A percentile compares a stretch with the other conserved stretches of the same genome.
Conservation (phyloP, 2,113 vertebrate genomes). For the Megaceryle torquata region DNA sequence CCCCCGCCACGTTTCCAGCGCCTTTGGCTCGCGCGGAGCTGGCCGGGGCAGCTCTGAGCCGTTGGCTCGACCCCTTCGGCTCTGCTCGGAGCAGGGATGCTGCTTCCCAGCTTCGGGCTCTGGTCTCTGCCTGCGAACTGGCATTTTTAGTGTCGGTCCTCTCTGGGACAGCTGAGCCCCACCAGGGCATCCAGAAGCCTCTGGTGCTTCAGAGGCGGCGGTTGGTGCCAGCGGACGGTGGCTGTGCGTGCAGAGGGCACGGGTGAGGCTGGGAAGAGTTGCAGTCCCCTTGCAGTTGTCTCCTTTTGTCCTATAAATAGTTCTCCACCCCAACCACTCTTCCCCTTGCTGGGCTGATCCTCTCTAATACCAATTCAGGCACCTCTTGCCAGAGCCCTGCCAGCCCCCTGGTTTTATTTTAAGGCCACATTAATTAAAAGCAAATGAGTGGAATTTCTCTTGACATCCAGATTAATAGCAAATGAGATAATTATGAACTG, state of each 20-base stretch:
- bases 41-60: not conserved
- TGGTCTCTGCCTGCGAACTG: not conserved
- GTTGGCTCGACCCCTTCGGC: not conserved
- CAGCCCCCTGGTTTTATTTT: constrained; percentile 7
- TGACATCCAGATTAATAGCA: constrained; percentile 49
- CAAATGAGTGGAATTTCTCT: not conserved
- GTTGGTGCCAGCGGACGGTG: not conserved
- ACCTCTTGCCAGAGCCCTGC: not conserved
- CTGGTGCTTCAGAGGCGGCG: not conserved
- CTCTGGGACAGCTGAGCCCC: not conserved
- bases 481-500: not conserved
- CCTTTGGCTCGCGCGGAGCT: rapidly evolving
- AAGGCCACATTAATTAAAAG: constrained; percentile 59
- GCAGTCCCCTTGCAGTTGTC: not conserved
- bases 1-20: rapidly evolving
- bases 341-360: not conserved
- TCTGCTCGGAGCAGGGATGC: rapidly evolving
- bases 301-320: not conserved
- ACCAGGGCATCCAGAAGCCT: not conserved
- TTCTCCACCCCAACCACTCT: not conserved
- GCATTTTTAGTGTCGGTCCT: not conserved
- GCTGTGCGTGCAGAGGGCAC: not conserved
- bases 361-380: not conserved
- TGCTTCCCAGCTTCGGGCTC: not conserved
- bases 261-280: not conserved